Evolutionary conservation across 2,888 invertebrate species (phyloP), one percentile per base, ranked within the genome.

Genomic region (Stictocephala bisonia): DNA sequence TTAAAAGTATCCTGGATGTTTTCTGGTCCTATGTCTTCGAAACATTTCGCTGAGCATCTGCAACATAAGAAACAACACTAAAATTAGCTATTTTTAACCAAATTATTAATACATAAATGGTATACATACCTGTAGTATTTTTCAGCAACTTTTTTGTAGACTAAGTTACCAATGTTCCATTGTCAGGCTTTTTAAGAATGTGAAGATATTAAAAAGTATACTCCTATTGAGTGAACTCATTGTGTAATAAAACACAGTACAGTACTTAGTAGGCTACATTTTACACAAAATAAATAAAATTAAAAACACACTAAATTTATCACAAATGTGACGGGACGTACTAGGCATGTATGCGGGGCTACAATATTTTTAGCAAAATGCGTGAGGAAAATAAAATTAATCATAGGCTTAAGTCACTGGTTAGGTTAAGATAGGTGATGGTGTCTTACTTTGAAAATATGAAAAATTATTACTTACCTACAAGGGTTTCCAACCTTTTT

Each of bases 31-130:
- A 29, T 9, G 11, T 29, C 6, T 58, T 58, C 27, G 27, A 26
- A 29, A 18, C 58, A 58, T 22, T 58, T 58, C 3, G 20, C 22
- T 41, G 9, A 24, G 24, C 56, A 56, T 26, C 56, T 56, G 26
- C 2, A 56, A 56, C 22, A 26, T 11, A 56, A 22, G 15, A 18
- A 41, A 41, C 41, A 41, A 41, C 18, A 41, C 18, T 41, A 41
- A 41, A 41, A 41, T n/a, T 41, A 15, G n/a, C n/a, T 15, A 41
- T n/a, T 41, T 41, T 41, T 41, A 15, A 41, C 41, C n/a, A 15
- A 41, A 11, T 11, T 41, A 3, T n/a, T n/a, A n/a, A n/a, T 4
- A 3, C 15, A n/a, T 3, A 15, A 44, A 35, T 35, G 11, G 11
- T 4, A n/a, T 44, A 9, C 44, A 44, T n/a, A 18, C 44, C 3